Evolutionary conservation across 2,797 vertebrate species (phyloP), one percentile per base, ranked within the genome.

Genomic region (Sparidentex hasta): DNA sequence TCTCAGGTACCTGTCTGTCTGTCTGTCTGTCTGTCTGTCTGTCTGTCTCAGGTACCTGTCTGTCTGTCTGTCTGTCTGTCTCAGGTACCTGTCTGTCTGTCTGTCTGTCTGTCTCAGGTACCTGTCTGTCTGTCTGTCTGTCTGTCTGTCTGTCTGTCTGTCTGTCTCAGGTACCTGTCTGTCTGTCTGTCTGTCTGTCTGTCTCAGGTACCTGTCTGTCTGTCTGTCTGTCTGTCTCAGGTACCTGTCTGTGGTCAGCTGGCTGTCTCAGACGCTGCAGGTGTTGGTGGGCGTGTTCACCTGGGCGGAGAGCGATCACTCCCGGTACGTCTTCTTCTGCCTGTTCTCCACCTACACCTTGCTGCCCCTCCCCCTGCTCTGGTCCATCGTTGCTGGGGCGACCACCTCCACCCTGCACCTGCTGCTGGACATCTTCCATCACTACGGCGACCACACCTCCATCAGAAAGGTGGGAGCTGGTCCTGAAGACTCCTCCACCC

Each of bases 281-380:
- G 87, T 86, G 20, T 16, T 91, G 59, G 44, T 88, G 3, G 87
- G 89, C 0, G 65, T 90, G 47, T 88, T 87, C 38, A 83, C 65
- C 3, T 90, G 93, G 48, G 77, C 68, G 20, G 91, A 92, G 44
- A 90, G 67, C 6, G 86, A 93, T 51, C 91, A 90, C 62, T 90
- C 93, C 76, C 93, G 93, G 93, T 93, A 93, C 25, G 85, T 93
- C 65, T 90, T 93, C 80, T 93, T 93, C 88, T 91, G 83, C 4
- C 79, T 94, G 1, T 94, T 94, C 73, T 88, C 92, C 76, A 92
- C 88, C 61, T 93, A 92, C 82, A 92, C 92, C 0, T 80, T 93
- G 64, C 73, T 94, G 64, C 91, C 92, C 18, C 71, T 94, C 46
- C 93, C 93, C 7, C 87, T 94, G 12, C 86, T 91, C 25, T 93